Evolutionary conservation across 2,113 vertebrate genomes (phyloP).

Genomic region (Callionymus lyra): DNA sequence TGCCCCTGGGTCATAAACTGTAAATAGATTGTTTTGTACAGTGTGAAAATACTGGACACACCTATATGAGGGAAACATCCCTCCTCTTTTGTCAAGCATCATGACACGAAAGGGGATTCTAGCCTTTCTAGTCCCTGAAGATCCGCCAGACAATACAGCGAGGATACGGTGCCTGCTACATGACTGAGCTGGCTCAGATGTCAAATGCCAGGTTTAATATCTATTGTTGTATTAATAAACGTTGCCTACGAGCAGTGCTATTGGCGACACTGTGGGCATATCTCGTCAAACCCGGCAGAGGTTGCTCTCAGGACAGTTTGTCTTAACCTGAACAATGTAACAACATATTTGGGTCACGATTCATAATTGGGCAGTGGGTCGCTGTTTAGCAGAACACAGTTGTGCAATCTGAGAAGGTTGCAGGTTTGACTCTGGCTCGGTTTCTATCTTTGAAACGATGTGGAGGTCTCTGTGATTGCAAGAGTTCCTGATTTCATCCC

Average conservation of each 20-base stretch:
- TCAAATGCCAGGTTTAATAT: conserved; percentile 53
- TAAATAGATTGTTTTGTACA: conserved; percentile 37
- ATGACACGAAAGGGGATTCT: conserved; percentile 24
- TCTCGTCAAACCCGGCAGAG: conserved; percentile 5
- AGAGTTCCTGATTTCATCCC: not conserved
- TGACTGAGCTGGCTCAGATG: conserved; percentile 30
- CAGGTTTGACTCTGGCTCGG: no score
- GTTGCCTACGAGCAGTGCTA: conserved; percentile 31
- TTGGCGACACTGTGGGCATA: conserved; percentile 14
- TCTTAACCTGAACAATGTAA: not conserved
- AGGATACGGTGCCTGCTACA: conserved; percentile 24
- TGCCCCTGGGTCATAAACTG: conserved; percentile 28
- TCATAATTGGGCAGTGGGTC: no score
- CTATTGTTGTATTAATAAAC: conserved; percentile 31
- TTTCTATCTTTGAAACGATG: no score
- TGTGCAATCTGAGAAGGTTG: no score
- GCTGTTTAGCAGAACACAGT: not conserved
- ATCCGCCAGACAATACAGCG: conserved; percentile 24
- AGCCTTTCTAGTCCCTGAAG: conserved; percentile 26
- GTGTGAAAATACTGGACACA: conserved; percentile 41
- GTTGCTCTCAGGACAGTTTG: conserved; percentile 2
- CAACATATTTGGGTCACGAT: conserved; percentile 16
- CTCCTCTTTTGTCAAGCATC: conserved; percentile 40
- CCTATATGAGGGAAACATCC: conserved; percentile 38
- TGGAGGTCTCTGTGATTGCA: no score